phyloP scores from a whole-genome alignment of 1,140 invertebrate species.

The Drosophila miranda region DNA sequence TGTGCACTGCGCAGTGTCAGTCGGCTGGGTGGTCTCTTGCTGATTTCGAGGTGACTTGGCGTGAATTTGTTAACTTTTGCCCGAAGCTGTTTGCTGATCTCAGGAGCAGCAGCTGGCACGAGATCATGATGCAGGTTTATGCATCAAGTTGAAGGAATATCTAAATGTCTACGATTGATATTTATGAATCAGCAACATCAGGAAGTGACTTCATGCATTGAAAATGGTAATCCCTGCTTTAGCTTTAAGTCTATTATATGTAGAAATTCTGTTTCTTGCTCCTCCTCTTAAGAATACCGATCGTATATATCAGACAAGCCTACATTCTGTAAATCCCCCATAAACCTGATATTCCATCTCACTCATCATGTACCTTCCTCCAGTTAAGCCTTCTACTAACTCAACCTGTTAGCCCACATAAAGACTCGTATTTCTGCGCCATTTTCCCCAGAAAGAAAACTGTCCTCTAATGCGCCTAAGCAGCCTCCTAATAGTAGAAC shows the following conservation, averaged over 20 bases:
- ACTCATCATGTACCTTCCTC: background rate
- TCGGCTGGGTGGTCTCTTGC: constrained; percentile 72
- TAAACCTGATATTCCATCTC: too few relatives aligned
- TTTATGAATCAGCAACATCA: too few relatives aligned
- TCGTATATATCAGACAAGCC: too few relatives aligned
- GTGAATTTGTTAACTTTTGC: constrained; percentile 81
- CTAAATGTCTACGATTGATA: too few relatives aligned
- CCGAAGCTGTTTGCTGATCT: constrained; percentile 29
- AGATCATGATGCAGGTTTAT: background rate
- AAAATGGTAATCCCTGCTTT: too few relatives aligned
- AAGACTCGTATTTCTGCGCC: constrained; percentile 19
- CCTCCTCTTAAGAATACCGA: too few relatives aligned
- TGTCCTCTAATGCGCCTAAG: constrained; percentile 49
- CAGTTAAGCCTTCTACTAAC: constrained; percentile 42
- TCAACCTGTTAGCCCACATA: constrained; percentile 38
- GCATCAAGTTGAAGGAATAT: too few relatives aligned
- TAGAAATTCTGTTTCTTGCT: too few relatives aligned
- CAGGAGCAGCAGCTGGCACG: background rate
- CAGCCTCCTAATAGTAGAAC: constrained; percentile 17
- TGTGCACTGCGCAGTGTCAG: constrained; percentile 35
- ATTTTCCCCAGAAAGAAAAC: constrained; percentile 35
- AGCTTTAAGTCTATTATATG: too few relatives aligned
- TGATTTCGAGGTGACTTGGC: constrained; percentile 80
- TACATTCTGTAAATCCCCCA: too few relatives aligned
- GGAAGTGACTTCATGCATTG: too few relatives aligned